Evolutionary conservation across 2,113 vertebrate genomes (phyloP), one percentile per base, ranked within the genome.

Genomic region (Dipodomys spectabilis): DNA sequence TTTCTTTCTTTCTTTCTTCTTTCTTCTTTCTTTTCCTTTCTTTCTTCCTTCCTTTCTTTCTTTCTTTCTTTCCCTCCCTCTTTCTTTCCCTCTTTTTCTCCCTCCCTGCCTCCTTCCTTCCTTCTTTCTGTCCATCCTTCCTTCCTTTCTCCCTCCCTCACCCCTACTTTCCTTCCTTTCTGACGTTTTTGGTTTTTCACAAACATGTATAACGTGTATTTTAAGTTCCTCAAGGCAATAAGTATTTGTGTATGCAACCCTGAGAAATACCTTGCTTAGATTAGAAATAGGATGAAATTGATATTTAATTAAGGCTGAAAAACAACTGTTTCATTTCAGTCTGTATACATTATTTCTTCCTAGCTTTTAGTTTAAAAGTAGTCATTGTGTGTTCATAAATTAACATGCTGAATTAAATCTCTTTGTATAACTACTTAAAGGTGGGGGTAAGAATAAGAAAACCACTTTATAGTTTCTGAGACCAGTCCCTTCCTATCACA

Each of bases 401-500:
- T 57, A 16, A 57, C 53, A 57, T 57, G 53, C 53, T 57, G 49
- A 49, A 49, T 49, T 49, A 49, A 49, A 49, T 49, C 1, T 49
- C 49, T 49, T 49, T 49, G 49, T 49, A 57, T 57, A 57, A 18
- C 15, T 57, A 16, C 53, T 57, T 57, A 57, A 16, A 57, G 15
- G 15, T 13, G 53, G 53, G 53, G 53, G 15, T 53, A 86, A 96
- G 89, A 94, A 93, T 60, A 35, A 82, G 78, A 72, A 22, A 75
- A 15, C 7, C 18, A 69, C 20, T 7, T 57, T 65, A 35, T 49
- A 11, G 15, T 27, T 86, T 82, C 44, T 18, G 39, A 86, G 45
- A 72, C 30, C 28, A 64, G 49, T 32, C 4, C 8, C 27, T 49
- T 74, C 80, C 62, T 32, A 30, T 44, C 69, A 65, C 65, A 12